Percentiles rank a stretch among this genome's conserved stretches.
Conservation (phyloP, 2,797 vertebrate species). For the Florisuga fusca region DNA sequence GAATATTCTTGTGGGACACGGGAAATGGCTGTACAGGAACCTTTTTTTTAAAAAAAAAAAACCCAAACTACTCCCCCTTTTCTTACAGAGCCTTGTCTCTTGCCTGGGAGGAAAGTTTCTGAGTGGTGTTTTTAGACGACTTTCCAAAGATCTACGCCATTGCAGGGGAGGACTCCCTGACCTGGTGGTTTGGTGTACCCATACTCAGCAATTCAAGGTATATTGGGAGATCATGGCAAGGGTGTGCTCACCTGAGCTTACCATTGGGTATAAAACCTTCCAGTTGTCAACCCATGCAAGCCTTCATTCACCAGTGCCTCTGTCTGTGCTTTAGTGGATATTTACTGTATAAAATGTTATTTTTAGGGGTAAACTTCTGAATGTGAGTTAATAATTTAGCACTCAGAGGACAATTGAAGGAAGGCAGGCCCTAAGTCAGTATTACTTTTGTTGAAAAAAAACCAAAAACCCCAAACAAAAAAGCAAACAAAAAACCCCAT, state of each 20-base stretch:
- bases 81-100: constrained; percentile 86
- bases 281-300: background rate
- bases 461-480: background rate
- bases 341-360: background rate
- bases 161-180: constrained; percentile 92
- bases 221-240: background rate
- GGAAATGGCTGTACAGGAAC: background rate
- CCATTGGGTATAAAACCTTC: background rate
- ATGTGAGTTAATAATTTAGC: background rate
- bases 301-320: background rate
- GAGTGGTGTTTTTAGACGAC: constrained; percentile 85
- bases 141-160: constrained; percentile 90
- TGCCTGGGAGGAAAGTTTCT: constrained; percentile 90
- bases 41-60: no score
- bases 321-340: background rate
- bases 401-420: no score
- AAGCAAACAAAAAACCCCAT: background rate
- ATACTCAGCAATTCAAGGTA: constrained; percentile 85
- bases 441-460: background rate
- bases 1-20: background rate
- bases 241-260: background rate
- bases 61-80: background rate
- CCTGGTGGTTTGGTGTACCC: constrained; percentile 91
- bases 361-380: background rate
- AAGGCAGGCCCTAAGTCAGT: no score